Evolutionary conservation across 2,888 invertebrate species (phyloP).

Genomic region (Leptopilina syphax): DNA sequence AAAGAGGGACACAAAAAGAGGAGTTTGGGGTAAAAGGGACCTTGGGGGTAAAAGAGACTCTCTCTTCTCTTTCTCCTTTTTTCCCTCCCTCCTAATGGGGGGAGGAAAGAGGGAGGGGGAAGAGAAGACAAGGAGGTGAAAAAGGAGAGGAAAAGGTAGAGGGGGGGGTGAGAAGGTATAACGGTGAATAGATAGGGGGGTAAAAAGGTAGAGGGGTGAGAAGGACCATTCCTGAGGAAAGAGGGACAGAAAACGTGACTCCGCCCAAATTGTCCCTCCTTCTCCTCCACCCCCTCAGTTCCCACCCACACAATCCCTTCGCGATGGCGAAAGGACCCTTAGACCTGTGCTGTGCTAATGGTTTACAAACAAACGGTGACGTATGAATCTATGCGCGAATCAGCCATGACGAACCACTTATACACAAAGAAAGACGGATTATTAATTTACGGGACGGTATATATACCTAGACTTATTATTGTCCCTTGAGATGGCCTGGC

Average conservation of each 20-base stretch:
- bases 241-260: slow-evolving; percentile 44
- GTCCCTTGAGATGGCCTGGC: slow-evolving; percentile 34
- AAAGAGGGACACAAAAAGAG: neutral
- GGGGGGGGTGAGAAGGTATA: neutral
- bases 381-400: slow-evolving; percentile 38
- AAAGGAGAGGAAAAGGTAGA: neutral
- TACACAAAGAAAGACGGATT: slow-evolving; percentile 31
- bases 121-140: neutral
- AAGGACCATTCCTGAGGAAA: slow-evolving; percentile 22
- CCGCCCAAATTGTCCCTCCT: slow-evolving; percentile 28
- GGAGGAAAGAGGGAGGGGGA: neutral
- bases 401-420: slow-evolving; percentile 28
- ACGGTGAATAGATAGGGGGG: no score
- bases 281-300: slow-evolving; percentile 20
- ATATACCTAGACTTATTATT: slow-evolving; percentile 30
- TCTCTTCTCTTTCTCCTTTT: no score
- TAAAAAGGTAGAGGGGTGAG: neutral
- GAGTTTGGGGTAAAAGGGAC: no score
- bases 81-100: no score
- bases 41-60: no score
- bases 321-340: slow-evolving; percentile 43
- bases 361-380: slow-evolving; percentile 67
- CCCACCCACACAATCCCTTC: slow-evolving; percentile 43
- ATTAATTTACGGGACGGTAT: slow-evolving; percentile 35
- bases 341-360: slow-evolving; percentile 59